Base-by-base conservation (phyloP, 92 coral and sea anemone genomes). In the Montipora capitata region DNA sequence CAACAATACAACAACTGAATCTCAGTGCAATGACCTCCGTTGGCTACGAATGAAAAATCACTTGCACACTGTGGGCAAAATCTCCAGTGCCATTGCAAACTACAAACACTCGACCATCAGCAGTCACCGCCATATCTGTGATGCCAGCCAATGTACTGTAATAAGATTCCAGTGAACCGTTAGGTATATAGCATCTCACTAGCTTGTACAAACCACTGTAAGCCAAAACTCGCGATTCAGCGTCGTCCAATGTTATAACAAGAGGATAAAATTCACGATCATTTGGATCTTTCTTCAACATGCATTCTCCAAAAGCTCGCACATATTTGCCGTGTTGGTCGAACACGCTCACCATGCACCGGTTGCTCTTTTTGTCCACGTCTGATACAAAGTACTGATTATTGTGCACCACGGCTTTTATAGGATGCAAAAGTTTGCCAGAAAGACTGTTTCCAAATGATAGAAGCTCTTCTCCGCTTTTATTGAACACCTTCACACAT, bases 311-410 rank as follows among this genome's bases (percentile, higher is more conserved):
- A 73, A 95, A 95, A 18, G 90, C 82, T 38, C 96, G 78, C 62
- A 94, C 78, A 68, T 80, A 91, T 66, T 89, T 80, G 4, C 98
- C 98, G 8, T 81, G 42, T 70, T 70, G 64, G 83, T 87, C 94
- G 58, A 94, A 96, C 62, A 94, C 96, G 57, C 93, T 95, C 16
- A 95, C 93, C 95, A 90, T 92, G 58, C 96, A 95, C 45, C 92
- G 83, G 66, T 92, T 95, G 27, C 73, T 88, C 72, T 79, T 82
- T 64, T 92, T 95, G 83, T 95, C 98, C 72, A 91, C 85, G 76
- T 95, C 98, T 0, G 98, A 95, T 11, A 95, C 98, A 81, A 87
- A 95, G 66, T 80, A 95, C 76, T 95, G 93, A 17, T 85, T 88
- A 85, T 87, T 88, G 58, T 83, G 82, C 42, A 61, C 61, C 40